Evolutionary conservation across 2,888 invertebrate species (phyloP), one percentile per base, ranked within the genome.

Genomic region (Tetrapedia diversipes): DNA sequence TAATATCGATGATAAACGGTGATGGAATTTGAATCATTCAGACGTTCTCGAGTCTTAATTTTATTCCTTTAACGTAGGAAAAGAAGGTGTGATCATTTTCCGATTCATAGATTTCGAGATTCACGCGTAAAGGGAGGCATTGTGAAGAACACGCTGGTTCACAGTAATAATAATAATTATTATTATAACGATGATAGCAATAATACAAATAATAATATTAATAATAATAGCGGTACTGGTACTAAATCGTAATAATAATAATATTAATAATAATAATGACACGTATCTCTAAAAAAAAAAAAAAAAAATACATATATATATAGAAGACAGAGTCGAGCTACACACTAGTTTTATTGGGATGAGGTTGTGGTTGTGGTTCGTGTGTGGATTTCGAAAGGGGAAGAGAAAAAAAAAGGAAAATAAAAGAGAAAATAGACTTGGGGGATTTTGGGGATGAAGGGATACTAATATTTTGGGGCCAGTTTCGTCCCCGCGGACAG

Each of bases 141-240:
- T 47, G 47, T 14, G 11, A 51, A 61, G 4, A 61, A 64, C 34
- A 16, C 51, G 41, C 10, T 45, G n/a, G 53, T 66, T 85, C 86
- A 86, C 86, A 86, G 87, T 88, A 89, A 86, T 87, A 89, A 87
- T 88, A 88, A 89, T 88, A 79, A 89, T 89, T 87, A 88, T 87
- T 89, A 89, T 89, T 88, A 86, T 89, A 89, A 89, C 89, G 89
- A 88, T 88, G 89, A 87, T 89, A 88, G 85, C 83, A 89, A 89
- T 88, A 89, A 88, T 89, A 89, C 89, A 88, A 88, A 90, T 90
- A 89, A 89, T 90, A 88, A 88, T 88, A 90, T 89, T 88, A 89
- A 89, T 90, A 88, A 87, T 85, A 87, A 86, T 89, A 88, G 89
- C 86, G 88, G 87, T 89, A 88, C 83, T 86, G 83, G 83, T 86